phyloP scores from a whole-genome alignment of 2,888 invertebrate species.

The Limenitis camilla region DNA sequence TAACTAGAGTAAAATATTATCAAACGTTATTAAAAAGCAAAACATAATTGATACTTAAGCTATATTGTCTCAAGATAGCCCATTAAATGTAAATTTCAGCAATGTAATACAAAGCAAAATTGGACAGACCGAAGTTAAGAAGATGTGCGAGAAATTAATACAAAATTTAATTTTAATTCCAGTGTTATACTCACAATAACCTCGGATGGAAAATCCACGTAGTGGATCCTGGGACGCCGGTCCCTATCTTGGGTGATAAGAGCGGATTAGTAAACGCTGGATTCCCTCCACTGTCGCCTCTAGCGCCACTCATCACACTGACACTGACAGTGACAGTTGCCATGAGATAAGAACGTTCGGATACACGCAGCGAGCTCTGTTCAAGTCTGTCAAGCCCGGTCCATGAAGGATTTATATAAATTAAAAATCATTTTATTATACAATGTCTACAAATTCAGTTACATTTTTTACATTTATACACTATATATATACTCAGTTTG shows the following conservation, averaged over 20 bases:
- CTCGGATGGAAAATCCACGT: slow-evolving; percentile 95
- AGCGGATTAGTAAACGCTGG: slow-evolving; percentile 34
- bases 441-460: not conserved
- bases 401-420: not conserved
- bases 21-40: no score
- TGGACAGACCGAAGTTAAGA: no score
- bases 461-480: slow-evolving; percentile 1
- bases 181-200: slow-evolving; percentile 95
- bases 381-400: slow-evolving; percentile 1
- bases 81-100: no score
- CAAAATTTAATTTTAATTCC: slow-evolving; percentile 18
- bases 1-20: no score
- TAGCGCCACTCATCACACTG: slow-evolving; percentile 23
- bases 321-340: slow-evolving; percentile 29
- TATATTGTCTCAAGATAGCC: no score
- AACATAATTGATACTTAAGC: no score
- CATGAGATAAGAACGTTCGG: slow-evolving; percentile 40
- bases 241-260: slow-evolving; percentile 47
- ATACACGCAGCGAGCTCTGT: slow-evolving; percentile 35
- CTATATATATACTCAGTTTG: slow-evolving; percentile 3
- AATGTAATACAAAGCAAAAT: no score
- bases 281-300: slow-evolving; percentile 17
- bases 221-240: slow-evolving; percentile 78
- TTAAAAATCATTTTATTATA: slow-evolving; percentile 1
- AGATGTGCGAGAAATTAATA: not conserved